Base-by-base conservation (phyloP, 30 jellyfish, hydroid and myxozoan genomes). In the Turritopsis dohrnii region DNA sequence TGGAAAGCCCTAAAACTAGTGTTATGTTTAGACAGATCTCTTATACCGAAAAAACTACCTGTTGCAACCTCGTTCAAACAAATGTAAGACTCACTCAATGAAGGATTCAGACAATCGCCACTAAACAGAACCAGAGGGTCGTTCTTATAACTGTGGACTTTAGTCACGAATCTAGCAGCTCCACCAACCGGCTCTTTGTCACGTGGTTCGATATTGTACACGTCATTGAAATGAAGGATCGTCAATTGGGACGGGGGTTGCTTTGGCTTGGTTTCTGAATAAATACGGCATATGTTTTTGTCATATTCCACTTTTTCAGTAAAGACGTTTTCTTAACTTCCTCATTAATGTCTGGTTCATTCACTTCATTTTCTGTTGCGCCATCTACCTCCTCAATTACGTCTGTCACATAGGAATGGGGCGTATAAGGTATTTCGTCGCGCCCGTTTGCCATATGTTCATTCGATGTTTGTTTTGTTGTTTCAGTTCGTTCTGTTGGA, bases 171-270 rank as follows among this genome's bases (percentile, higher is more conserved):
- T 69, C 96, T 76, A 23, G 96, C 90, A 16, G 96, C 96, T 21
- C 96, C 96, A 22, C 96, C 96, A 60, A 85, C 94, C 65, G 96
- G 96, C 66, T 89, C 96, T 19, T 65, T 53, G 29, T 89, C 96
- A 28, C 88, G 90, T 75, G 96, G 77, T 52, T 89, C 96, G n/a
- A 89, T 89, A 82, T 85, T 89, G 71, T 89, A 89, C 22, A 89
- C 96, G 80, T 89, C 96, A 71, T 89, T 89, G 71, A 89, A 89
- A 71, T 89, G 96, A 28, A 89, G 76, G 7, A 89, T 84, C 9
- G 90, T 74, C 25, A 89, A 28, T 31, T 30, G 54, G 21, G 80
- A 28, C 27, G 85, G 31, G 27, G 81, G 79, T 80, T 23, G 22
- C 27, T 8, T 24, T 23, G 53, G 60, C 28, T 79, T 79, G 27